Conservation (phyloP, 2,797 vertebrate species). For the Poeciliopsis paucimaculata region DNA sequence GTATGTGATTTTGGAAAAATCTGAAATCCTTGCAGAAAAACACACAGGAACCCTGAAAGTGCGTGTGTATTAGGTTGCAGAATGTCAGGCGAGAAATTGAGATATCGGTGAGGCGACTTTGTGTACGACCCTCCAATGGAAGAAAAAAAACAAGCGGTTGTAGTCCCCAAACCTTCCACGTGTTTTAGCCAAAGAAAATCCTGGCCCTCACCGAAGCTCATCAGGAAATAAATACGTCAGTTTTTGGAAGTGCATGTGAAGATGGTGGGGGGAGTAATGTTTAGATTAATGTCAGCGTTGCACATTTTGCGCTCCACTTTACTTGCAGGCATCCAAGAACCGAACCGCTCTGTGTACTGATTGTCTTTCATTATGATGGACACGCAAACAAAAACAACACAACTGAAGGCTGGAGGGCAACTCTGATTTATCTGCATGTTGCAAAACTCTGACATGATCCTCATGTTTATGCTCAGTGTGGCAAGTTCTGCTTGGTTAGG, state of each 20-base stretch:
- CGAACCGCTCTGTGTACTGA: conserved; percentile 21
- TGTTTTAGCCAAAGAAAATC: neutral
- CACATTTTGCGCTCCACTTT: conserved; percentile 13
- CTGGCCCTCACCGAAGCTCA: neutral
- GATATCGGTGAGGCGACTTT: conserved; percentile 12
- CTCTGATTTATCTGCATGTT: conserved; percentile 48
- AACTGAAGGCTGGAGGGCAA: conserved; percentile 18
- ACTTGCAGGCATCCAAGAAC: conserved; percentile 33
- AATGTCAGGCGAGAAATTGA: conserved; percentile 9
- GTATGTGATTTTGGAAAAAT: neutral
- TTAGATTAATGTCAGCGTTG: conserved; percentile 14
- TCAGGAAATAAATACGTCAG: conserved; percentile 2
- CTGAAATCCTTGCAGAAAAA: neutral
- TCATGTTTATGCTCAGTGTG: conserved; percentile 57
- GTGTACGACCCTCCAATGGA: conserved; percentile 15
- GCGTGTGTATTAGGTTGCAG: neutral
- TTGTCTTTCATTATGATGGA: conserved; percentile 32
- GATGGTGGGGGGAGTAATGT: conserved; percentile 5
- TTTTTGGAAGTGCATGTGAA: conserved; percentile 9
- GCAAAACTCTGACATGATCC: conserved; percentile 48
- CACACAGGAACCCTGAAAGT: neutral
- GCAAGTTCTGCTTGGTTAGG: conserved; percentile 66
- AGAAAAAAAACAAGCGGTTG: conserved; percentile 20
- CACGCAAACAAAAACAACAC: conserved; percentile 27
- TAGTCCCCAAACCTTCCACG: conserved; percentile 7